phyloP scores from a whole-genome alignment of 2,797 vertebrate genomes.

The Tarsius wallacei region DNA sequence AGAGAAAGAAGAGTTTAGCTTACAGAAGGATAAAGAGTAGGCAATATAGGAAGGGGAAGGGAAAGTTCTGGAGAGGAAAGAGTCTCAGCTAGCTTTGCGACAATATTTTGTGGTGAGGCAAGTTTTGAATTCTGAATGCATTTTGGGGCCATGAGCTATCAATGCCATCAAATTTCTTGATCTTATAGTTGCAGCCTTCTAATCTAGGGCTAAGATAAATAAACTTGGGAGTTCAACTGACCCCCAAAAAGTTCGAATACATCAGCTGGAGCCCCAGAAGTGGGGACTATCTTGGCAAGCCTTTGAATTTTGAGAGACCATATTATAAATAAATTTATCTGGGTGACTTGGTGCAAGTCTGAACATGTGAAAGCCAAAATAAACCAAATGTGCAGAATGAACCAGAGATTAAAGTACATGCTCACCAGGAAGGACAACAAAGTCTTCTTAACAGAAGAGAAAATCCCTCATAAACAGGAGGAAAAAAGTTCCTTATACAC shows the following conservation, averaged over 20 bases:
- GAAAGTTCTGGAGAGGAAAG: not conserved
- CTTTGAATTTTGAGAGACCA: not conserved
- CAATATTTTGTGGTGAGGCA: not conserved
- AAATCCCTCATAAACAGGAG: not conserved
- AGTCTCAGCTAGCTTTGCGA: not conserved
- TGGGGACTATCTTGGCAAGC: not conserved
- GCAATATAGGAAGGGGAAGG: too few species aligned
- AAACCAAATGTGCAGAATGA: not conserved
- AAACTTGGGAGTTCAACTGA: not conserved
- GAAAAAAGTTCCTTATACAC: not conserved
- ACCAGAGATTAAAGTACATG: not conserved
- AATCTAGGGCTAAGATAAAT: not conserved
- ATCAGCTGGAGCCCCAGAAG: not conserved
- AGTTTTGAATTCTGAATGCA: not conserved
- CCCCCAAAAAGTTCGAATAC: not conserved
- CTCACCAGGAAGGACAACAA: not conserved
- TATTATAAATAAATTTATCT: not conserved
- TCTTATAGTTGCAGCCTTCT: not conserved
- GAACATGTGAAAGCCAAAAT: not conserved
- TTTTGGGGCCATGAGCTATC: not conserved
- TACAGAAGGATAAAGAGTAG: too few species aligned
- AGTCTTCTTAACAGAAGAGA: not conserved
- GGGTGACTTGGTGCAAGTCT: not conserved
- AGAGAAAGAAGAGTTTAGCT: too few species aligned
- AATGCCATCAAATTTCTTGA: not conserved